Conservation (phyloP, 2,888 invertebrate species). For the Sialis fuliginosa region DNA sequence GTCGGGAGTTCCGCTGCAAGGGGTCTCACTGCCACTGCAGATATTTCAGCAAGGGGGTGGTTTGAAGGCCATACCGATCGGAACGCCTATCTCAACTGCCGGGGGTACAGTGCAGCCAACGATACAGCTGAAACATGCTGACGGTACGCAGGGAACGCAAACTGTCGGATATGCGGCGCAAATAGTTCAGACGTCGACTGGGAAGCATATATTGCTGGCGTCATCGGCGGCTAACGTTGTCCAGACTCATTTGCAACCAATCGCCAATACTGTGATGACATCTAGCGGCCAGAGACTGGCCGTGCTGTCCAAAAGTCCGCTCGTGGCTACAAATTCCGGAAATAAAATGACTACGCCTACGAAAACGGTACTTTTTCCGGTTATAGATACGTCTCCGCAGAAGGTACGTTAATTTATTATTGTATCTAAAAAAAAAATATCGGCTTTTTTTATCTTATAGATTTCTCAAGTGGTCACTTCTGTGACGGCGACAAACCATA, state of each 20-base stretch:
- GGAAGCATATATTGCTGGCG: constrained; percentile 48
- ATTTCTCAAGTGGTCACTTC: neutral
- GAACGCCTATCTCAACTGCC: neutral
- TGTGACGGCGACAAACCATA: neutral
- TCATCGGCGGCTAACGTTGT: constrained; percentile 26
- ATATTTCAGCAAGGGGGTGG: constrained; percentile 29
- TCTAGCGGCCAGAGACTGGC: constrained; percentile 38
- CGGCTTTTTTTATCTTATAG: neutral
- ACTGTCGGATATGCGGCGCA: constrained; percentile 20
- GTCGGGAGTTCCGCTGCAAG: constrained; percentile 20
- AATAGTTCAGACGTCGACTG: constrained; percentile 50
- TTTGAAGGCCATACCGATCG: constrained; percentile 27
- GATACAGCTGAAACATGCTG: neutral
- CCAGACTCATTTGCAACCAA: constrained; percentile 19
- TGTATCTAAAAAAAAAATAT: neutral
- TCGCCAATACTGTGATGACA: constrained; percentile 26
- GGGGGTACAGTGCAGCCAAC: neutral
- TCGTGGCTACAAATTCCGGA: constrained; percentile 23
- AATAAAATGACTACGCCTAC: constrained; percentile 1
- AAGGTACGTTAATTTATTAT: neutral
- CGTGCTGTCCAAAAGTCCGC: constrained; percentile 31
- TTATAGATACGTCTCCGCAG: neutral
- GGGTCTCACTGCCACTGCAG: constrained; percentile 32
- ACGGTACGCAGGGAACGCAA: neutral
- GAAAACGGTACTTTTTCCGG: neutral